Evolutionary conservation across 2,888 invertebrate species (phyloP), one percentile per base, ranked within the genome.

Genomic region (Xanthostigma xanthostigma): DNA sequence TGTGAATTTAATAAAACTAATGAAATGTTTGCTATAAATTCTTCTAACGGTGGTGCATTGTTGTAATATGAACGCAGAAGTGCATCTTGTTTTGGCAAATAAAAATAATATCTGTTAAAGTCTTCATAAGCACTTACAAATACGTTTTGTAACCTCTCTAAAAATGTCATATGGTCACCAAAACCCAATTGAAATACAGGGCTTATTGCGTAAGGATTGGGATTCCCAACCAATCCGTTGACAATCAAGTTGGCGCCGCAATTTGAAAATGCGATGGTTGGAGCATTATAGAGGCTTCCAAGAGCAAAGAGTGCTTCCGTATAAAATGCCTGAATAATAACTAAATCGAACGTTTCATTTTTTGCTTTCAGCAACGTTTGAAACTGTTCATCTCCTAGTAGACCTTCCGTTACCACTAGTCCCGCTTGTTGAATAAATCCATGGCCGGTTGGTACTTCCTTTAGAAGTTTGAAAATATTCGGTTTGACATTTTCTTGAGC

Each of bases 241-340:
- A 58, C 55, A 14, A 58, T 52, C 4, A 55, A 54, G 10, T 55
- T 57, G n/a, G 56, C 56, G 2, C 59, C 60, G 11, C 57, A 54
- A 4, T 62, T 54, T n/a, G 57, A 55, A 33, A 66, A 58, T 2
- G 60, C 51, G 34, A 67, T 60, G 2, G 63, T 52, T 2, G 64
- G 63, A 6, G 62, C 62, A 45, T 64, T 58, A 45, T 61, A 60
- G 43, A 60, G 56, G 51, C 64, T 61, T 4, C 60, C 59, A 8
- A 65, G 54, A 1, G 60, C 63, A 34, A 62, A 54, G 33, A 60
- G 55, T 10, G 62, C 63, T 48, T 66, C 63, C 50, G 59, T 62
- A 48, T 60, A 57, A 44, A 63, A 59, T 33, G 58, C 57, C 36
- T 60, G 59, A 14, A 60, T 55, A 1, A 64, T 53, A n/a, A 64